Base-by-base conservation (phyloP, 2,888 invertebrate species). In the Augochlorella aurata region DNA sequence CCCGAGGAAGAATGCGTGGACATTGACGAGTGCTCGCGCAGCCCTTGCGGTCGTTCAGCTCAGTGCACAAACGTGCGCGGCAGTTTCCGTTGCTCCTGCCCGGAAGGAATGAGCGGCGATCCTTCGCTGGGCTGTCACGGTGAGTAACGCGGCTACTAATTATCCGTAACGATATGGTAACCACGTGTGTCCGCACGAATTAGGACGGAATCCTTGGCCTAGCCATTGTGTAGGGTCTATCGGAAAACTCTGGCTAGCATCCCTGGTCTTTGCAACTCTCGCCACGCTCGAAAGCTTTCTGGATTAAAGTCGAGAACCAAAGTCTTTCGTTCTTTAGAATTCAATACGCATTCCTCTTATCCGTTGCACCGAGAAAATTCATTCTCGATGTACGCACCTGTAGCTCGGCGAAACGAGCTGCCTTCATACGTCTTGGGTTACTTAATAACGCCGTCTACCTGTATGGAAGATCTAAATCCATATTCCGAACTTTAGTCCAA, bases 91-190 rank as follows among this genome's bases (percentile, higher is more conserved):
- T 98, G 98, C 93, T 92, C 96, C 67, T 98, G 98, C 93, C 97
- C 97, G 73, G 96, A 96, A 89, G 98, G 98, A 89, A 97, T 96
- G 94, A 95, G 95, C 87, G 98, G 98, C 88, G 96, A 98, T 93
- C 97, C 98, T 29, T 95, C 96, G 93, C 94, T 95, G 73, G 95
- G 95, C 88, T 98, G 97, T 94, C 95, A 95, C 94, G 97, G 97
- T 97, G 96, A 93, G 94, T 78, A 50, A 54, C 52, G 45, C 50
- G 45, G 65, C 75, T 71, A 52, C 81, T 81, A 75, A 78, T 74
- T 82, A 78, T 68, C 65, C 70, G 67, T 68, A 50, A 61, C 68
- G 44, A 50, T 76, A 47, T 38, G n/a, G 44, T 38, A 38, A 63
- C 65, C n/a, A 65, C 44, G 44, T n/a, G 65, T 63, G 63, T 38